Percentiles rank a stretch among this genome's conserved stretches.
These are phyloP conservation scores for Grus americana DNA, from an alignment of 2,113 vertebrate species.

Conservation along the genomic window DNA sequence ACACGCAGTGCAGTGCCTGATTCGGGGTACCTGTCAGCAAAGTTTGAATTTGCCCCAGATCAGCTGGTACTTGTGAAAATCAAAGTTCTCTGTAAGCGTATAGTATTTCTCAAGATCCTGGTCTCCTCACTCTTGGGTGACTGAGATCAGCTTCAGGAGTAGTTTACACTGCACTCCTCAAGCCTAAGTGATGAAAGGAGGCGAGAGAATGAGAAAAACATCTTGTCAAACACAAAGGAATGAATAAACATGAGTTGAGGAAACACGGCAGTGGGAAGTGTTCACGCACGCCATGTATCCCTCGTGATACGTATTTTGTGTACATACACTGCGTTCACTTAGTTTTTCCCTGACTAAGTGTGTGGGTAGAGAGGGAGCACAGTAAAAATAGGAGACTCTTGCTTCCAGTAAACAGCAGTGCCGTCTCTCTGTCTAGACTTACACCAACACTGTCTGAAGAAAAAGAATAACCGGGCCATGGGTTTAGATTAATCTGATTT, in stretches of 20 bases:
- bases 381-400: neutral
- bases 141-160: neutral
- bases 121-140: neutral
- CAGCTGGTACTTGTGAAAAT: neutral
- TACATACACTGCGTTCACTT: neutral
- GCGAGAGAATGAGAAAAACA: neutral
- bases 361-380: neutral
- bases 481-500: neutral
- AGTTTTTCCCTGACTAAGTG: neutral
- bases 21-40: neutral
- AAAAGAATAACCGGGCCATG: neutral
- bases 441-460: neutral
- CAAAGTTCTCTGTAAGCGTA: neutral
- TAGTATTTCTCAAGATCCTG: neutral
- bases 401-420: neutral
- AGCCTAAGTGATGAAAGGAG: neutral
- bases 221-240: neutral
- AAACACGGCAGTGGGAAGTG: neutral
- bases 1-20: neutral
- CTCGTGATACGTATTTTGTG: neutral
- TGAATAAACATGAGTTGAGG: neutral
- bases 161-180: neutral
- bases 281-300: rapidly evolving
- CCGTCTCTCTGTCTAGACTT: neutral
- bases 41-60: neutral